Percentiles rank a stretch among this genome's conserved stretches.
phyloP scores from a whole-genome alignment of 2,888 invertebrate genomes.

The Rhorus exstirpatorius region DNA sequence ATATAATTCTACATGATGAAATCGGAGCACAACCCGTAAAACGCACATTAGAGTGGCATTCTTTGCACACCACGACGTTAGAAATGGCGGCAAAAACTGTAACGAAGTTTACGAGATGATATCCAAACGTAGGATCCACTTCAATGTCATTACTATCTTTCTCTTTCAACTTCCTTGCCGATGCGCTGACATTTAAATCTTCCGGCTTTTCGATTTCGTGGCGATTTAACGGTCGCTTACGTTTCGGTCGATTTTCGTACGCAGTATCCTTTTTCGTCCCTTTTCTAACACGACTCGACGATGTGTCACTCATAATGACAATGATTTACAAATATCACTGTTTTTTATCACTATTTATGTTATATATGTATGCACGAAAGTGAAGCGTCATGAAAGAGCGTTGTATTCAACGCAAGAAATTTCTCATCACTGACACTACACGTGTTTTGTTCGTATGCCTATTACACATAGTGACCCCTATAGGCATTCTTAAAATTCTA shows the following conservation, averaged over 20 bases:
- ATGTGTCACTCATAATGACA: conserved; percentile 48
- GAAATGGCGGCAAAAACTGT: conserved; percentile 69
- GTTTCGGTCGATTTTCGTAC: conserved; percentile 36
- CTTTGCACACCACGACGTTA: conserved; percentile 68
- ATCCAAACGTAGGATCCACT: conserved; percentile 55
- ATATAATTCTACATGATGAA: too few species aligned
- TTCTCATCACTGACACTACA: too few species aligned
- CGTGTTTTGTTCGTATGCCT: conserved; percentile 8
- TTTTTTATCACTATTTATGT: conserved; percentile 13
- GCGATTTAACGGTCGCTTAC: conserved; percentile 30
- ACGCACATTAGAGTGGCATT: conserved; percentile 57
- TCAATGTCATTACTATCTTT: conserved; percentile 57
- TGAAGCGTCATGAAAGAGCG: background rate
- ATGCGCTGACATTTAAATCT: conserved; percentile 53
- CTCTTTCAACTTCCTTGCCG: conserved; percentile 65
- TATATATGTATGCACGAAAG: background rate
- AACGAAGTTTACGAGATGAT: conserved; percentile 67
- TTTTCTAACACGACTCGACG: conserved; percentile 39
- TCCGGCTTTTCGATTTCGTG: conserved; percentile 14
- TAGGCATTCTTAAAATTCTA: conserved; percentile 11
- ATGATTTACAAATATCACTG: conserved; percentile 40
- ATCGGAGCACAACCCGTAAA: too few species aligned
- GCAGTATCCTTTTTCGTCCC: conserved; percentile 40
- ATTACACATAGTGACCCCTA: conserved; percentile 1
- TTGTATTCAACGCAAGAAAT: background rate